These are phyloP conservation scores for Tympanoctomys barrerae DNA, from an alignment of 2,797 vertebrate species.

Conservation along the genomic window DNA sequence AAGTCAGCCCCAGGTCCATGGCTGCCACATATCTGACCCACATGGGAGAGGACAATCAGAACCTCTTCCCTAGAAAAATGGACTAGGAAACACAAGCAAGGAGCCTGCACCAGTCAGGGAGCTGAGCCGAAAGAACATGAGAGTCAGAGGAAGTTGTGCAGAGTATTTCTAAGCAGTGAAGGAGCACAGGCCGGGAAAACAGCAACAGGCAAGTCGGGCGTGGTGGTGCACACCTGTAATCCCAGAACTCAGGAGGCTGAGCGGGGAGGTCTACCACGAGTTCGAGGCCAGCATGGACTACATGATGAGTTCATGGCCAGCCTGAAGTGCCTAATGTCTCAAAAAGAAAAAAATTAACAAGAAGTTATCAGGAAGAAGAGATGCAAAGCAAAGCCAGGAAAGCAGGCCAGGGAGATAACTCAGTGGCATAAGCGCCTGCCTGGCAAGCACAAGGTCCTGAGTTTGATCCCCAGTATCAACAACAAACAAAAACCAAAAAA, in stretches of 20 bases:
- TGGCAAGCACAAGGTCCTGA: too few relatives aligned
- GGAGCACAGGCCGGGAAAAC: background rate
- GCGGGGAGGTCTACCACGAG: too few relatives aligned
- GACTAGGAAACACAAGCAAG: background rate
- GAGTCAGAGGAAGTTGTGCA: background rate
- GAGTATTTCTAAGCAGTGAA: background rate
- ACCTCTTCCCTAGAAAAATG: background rate
- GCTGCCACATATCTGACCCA: background rate
- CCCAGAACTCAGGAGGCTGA: too few relatives aligned
- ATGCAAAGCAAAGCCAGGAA: background rate
- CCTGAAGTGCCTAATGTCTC: too few relatives aligned
- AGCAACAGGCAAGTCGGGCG: background rate
- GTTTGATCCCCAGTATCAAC: too few relatives aligned
- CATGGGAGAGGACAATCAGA: background rate
- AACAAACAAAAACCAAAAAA: too few relatives aligned
- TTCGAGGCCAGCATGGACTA: too few relatives aligned
- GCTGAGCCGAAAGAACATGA: background rate
- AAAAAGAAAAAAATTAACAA: background rate
- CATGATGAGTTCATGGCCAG: too few relatives aligned
- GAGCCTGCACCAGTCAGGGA: background rate
- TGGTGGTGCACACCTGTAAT: too few relatives aligned
- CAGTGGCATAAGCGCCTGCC: too few relatives aligned
- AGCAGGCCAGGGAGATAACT: background rate
- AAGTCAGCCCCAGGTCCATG: background rate
- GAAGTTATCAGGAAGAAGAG: slow-evolving; percentile 18